Evolutionary conservation across 2,797 vertebrate species (phyloP).

Genomic region (Psittacula derbiana): DNA sequence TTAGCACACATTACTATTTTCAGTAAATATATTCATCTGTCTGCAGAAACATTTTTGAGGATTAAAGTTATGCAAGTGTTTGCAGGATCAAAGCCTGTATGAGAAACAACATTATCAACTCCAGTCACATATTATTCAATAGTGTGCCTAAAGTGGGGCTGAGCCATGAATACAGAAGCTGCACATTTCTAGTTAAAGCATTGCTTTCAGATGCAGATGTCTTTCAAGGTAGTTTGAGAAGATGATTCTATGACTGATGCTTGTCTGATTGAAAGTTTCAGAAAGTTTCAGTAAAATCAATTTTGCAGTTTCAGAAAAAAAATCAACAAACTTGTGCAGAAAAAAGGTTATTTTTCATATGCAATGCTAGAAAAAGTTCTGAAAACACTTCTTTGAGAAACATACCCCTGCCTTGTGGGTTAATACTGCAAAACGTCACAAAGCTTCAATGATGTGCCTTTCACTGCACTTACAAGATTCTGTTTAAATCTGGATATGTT

Average conservation of each 20-base stretch:
- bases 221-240: background rate
- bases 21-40: background rate
- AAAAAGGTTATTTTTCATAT: background rate
- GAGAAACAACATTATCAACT: background rate
- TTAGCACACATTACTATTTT: background rate
- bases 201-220: background rate
- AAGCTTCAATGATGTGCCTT: background rate
- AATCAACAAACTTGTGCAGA: accelerated
- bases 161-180: background rate
- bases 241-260: background rate
- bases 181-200: background rate
- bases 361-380: background rate
- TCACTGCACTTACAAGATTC: background rate
- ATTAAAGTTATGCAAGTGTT: background rate
- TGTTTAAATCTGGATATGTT: background rate
- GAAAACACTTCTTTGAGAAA: background rate
- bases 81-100: background rate
- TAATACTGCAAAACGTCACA: background rate
- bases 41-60: background rate
- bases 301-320: background rate
- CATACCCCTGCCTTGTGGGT: background rate
- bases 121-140: background rate
- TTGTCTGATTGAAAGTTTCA: background rate
- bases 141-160: background rate
- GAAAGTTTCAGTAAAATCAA: background rate